Evolutionary conservation across 53 echinoderm and acorn worm genomes (phyloP), one percentile per base, ranked within the genome.

Genomic region (Henricia sp.): DNA sequence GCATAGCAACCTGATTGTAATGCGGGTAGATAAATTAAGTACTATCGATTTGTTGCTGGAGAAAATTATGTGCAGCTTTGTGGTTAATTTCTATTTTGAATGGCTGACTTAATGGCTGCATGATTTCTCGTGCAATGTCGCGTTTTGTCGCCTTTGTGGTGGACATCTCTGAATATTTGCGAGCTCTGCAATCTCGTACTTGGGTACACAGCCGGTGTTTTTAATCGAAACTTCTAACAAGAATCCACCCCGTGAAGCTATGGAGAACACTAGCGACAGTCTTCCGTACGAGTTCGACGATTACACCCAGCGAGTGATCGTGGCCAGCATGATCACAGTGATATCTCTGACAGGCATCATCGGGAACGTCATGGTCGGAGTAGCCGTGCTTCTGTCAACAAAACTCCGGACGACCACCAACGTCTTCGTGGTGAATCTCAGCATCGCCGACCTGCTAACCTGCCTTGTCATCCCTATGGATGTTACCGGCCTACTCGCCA

Each of bases 321-420:
- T 89, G 30, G 89, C 83, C 32, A 21, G 6, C n/a, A 13, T 93
- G n/a, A 44, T 87, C 56, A 27, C 50, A 30, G 21, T 87, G 34
- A 68, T 93, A 21, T 33, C 87, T 11, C 23, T 84, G 62, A 5
- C 84, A 17, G 86, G 86, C 50, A 67, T 84, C 82, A 25, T 77
- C 6, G 93, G 93, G 11, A 93, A 93, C 56, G 19, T 53, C 16
- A 34, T 75, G 48, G 93, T 93, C 36, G 41, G 87, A 8, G 70
- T 90, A 38, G 86, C 90, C 26, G 90, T 93, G 20, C 23, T 87
- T 8, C 56, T 93, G 34, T 92, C 86, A 44, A 52, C 51, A n/a
- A 93, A 93, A 68, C 73, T 93, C 24, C 86, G 84, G 34, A 83
- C 89, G 14, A 34, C 87, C 20, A 93, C 93, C 63, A 93, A 93